Evolutionary conservation across 2,888 invertebrate genomes (phyloP).

Genomic region (Desoria tigrina): DNA sequence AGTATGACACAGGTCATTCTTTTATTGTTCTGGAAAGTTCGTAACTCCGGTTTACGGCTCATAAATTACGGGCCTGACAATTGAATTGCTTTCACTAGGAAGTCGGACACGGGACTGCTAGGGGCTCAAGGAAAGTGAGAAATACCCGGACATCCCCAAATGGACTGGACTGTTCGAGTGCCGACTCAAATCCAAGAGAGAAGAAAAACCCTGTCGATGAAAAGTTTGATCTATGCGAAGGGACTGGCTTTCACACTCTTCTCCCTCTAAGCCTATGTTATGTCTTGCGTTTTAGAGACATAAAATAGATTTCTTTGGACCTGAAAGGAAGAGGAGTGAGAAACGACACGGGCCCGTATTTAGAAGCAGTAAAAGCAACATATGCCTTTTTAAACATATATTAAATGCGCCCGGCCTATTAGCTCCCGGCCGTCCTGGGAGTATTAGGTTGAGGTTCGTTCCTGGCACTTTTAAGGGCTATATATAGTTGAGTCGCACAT

Average conservation of each 20-base stretch:
- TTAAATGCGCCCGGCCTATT: too few species aligned
- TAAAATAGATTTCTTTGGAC: too few species aligned
- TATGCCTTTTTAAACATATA: too few species aligned
- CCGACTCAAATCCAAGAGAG: background rate
- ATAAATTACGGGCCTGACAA: conserved; percentile 34
- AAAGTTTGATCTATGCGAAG: conserved; percentile 15
- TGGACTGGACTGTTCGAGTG: conserved; percentile 18
- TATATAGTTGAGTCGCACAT: conserved; percentile 22
- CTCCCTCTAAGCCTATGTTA: too few species aligned
- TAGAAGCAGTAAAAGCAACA: too few species aligned
- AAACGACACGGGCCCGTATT: too few species aligned
- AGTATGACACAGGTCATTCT: conserved; percentile 32
- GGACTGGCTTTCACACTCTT: too few species aligned
- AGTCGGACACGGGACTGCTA: background rate
- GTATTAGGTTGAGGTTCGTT: conserved; percentile 16
- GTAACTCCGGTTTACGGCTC: conserved; percentile 33
- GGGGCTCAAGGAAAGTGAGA: conserved; percentile 16
- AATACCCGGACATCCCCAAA: conserved; percentile 20
- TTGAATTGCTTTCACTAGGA: conserved; percentile 26
- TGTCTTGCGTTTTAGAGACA: too few species aligned
- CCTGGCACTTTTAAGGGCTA: background rate
- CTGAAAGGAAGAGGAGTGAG: too few species aligned
- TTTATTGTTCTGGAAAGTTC: conserved; percentile 32
- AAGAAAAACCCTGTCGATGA: conserved; percentile 15
- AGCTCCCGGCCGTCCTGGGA: background rate